Conservation (phyloP, 2,888 invertebrate genomes). For the Eutolmus rufibarbis region DNA sequence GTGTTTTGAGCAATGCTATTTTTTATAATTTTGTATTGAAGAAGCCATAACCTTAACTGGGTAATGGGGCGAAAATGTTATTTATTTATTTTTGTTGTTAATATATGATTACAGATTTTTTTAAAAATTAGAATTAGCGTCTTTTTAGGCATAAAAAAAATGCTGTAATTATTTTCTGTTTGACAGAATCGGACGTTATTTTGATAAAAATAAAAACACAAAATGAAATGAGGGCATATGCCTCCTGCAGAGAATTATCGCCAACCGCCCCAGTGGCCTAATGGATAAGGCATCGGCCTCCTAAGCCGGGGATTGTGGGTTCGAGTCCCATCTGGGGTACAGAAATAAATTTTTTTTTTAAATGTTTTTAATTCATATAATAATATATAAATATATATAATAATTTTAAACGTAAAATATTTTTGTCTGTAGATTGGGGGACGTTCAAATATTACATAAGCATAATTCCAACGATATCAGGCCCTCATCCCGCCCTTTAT, state of each 20-base stretch:
- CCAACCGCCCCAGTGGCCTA: constrained; percentile 76
- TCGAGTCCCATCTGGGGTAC: constrained; percentile 86
- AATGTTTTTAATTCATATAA: too few relatives aligned
- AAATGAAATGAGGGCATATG: not conserved
- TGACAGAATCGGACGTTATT: not conserved
- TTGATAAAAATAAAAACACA: not conserved
- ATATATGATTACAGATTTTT: not conserved
- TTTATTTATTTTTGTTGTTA: not conserved
- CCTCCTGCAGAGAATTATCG: not conserved
- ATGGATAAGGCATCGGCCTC: constrained; percentile 85
- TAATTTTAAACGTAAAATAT: too few relatives aligned
- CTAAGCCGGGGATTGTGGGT: constrained; percentile 85
- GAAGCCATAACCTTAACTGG: too few relatives aligned
- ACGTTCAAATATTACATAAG: too few relatives aligned
- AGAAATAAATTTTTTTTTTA: not conserved
- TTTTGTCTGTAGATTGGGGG: too few relatives aligned
- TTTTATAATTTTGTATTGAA: too few relatives aligned
- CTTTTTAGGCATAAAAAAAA: not conserved
- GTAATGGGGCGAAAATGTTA: too few relatives aligned
- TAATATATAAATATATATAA: too few relatives aligned
- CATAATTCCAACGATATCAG: too few relatives aligned
- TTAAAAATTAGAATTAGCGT: too few relatives aligned
- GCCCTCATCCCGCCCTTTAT: too few relatives aligned
- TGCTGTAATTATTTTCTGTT: not conserved
- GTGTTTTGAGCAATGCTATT: too few relatives aligned